phyloP scores from a whole-genome alignment of 1,140 invertebrate genomes.

The Steinernema feltiae region DNA sequence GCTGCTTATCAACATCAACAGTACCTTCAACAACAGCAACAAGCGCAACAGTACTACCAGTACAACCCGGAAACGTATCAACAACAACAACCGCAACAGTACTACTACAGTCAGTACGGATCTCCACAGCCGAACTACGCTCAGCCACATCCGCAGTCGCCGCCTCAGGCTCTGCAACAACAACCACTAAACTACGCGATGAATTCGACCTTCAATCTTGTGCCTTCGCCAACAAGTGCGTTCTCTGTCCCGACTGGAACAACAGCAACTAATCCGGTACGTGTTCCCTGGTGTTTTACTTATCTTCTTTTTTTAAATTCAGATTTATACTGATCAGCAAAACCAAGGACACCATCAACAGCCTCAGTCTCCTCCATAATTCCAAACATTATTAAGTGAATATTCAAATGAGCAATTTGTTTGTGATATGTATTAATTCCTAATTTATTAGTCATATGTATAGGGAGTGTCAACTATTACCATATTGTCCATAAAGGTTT shows the following conservation, averaged over 20 bases:
- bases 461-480: neutral
- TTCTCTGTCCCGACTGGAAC: neutral
- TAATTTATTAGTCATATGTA: neutral
- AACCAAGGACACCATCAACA: neutral
- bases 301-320: neutral
- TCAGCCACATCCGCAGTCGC: neutral
- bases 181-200: conserved; percentile 11
- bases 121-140: neutral
- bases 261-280: neutral
- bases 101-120: conserved; percentile 23
- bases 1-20: neutral
- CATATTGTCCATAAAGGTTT: neutral
- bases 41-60: conserved; percentile 15
- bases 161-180: conserved; percentile 21
- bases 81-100: conserved; percentile 24
- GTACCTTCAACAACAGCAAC: conserved; percentile 16
- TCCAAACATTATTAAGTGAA: neutral
- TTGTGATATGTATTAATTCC: neutral
- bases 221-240: conserved; percentile 1
- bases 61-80: neutral
- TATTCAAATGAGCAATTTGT: neutral
- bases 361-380: neutral
- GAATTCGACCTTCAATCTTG: neutral
- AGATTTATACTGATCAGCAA: neutral
- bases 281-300: neutral